phyloP scores from a whole-genome alignment of 2,888 invertebrate genomes.

The Tetranychus piercei region DNA sequence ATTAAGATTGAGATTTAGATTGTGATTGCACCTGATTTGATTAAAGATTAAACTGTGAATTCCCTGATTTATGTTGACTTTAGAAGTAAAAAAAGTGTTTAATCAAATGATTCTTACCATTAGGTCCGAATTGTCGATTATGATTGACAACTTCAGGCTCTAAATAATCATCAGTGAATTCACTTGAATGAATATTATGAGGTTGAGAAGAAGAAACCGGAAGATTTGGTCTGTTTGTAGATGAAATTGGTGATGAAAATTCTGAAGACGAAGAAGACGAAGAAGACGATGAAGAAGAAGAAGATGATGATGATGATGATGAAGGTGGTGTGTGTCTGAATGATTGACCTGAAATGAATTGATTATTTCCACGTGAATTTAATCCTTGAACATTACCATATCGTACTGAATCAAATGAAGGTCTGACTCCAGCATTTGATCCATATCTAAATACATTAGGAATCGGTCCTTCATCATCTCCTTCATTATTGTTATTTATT shows the following conservation, averaged over 20 bases:
- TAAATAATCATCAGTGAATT: neutral
- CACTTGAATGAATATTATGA: neutral
- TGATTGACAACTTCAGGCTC: neutral
- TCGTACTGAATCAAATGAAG: constrained; percentile 11
- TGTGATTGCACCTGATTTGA: no score
- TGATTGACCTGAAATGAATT: constrained; percentile 5
- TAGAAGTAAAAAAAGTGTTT: neutral
- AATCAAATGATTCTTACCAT: neutral
- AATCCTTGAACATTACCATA: neutral
- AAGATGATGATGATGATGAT: neutral
- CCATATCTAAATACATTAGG: constrained; percentile 23
- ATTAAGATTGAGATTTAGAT: neutral
- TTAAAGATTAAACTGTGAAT: neutral
- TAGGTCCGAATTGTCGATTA: neutral
- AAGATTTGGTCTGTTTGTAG: neutral
- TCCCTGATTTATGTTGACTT: neutral
- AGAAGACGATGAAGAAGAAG: neutral
- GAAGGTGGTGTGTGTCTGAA: constrained; percentile 11
- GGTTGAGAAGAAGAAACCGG: constrained; percentile 1
- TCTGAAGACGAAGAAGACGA: neutral
- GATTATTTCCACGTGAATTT: neutral
- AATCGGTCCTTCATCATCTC: constrained; percentile 8
- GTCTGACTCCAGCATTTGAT: constrained; percentile 4
- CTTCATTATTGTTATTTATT: neutral
- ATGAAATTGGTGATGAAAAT: neutral